Evolutionary conservation across 2,797 vertebrate genomes (phyloP).

Genomic region (Sebastes cheni): DNA sequence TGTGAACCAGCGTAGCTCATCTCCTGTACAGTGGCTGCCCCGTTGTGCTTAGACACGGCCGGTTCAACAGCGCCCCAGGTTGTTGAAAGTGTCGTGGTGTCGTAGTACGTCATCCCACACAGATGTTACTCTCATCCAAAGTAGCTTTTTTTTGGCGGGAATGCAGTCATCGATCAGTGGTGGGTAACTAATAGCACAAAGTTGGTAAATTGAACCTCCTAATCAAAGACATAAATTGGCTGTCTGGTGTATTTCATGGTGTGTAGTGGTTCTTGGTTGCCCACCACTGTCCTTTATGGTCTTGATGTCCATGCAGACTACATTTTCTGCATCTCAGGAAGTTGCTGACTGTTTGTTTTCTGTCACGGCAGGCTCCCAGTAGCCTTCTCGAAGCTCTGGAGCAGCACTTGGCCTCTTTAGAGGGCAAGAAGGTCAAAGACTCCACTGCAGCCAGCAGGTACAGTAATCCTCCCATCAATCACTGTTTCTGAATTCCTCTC

Average conservation of each 20-base stretch:
- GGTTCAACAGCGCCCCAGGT: conserved; percentile 63
- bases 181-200: conserved; percentile 54
- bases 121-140: conserved; percentile 65
- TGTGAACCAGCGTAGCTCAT: conserved; percentile 65
- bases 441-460: conserved; percentile 98
- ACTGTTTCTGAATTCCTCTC: background rate
- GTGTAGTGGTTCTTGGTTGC: conserved; percentile 55
- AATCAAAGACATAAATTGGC: conserved; percentile 23
- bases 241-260: background rate
- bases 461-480: background rate
- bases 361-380: conserved; percentile 91
- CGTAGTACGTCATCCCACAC: conserved; percentile 72
- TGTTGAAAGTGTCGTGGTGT: conserved; percentile 69
- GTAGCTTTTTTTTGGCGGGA: conserved; percentile 69
- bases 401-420: conserved; percentile 98
- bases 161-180: conserved; percentile 72
- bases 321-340: conserved; percentile 5
- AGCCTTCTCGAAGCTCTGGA: conserved; percentile 99
- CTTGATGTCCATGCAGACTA: conserved; percentile 29
- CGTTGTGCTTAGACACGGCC: conserved; percentile 66
- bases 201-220: conserved; percentile 2
- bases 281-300: conserved; percentile 69
- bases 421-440: conserved; percentile 99
- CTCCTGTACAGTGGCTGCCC: conserved; percentile 68
- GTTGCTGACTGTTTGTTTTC: conserved; percentile 51